Base-by-base conservation (phyloP, 2,113 vertebrate species). In the Myotis davidii region DNA sequence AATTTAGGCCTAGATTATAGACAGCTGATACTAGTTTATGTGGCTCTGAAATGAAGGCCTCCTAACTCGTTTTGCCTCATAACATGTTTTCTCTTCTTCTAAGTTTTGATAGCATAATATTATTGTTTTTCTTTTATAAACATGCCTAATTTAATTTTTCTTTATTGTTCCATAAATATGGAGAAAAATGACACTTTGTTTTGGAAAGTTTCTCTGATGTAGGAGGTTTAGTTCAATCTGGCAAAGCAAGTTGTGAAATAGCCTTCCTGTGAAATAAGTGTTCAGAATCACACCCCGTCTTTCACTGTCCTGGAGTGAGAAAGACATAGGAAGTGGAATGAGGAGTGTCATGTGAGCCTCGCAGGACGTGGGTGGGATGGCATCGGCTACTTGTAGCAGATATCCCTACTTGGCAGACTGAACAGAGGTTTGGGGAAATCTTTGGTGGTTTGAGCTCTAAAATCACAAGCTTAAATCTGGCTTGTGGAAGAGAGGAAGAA, bases 201-300 rank as follows among this genome's bases (percentile, higher is more conserved):
- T 89, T 52, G 59, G 65, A 50, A 72, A n/a, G 42, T 48, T 82
- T 77, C 82, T 45, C 29, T 85, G 11, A 32, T n/a, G 9, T 69
- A 14, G 29, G 37, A 34, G 2, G 4, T 73, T 92, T 84, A 45
- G 61, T 88, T 72, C 39, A 69, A 0, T 29, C 18, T 97, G 67
- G 67, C 84, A 79, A 20, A 20, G 59, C 70, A 74, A 64, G 52
- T 61, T 92, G 92, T 87, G 70, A 91, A 84, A 93, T 89, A 72
- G 42, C 48, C 11, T 93, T 93, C 72, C 84, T 91, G 17, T 97
- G 95, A 95, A 88, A 23, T 94, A 76, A 87, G 88, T 92, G 50
- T 87, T 94, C 17, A 54, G 42, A 89, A 76, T 94, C 90, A 72
- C 61, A 85, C 21, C 12, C 32, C 4, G 9, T 81, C 37, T 77